These are phyloP conservation scores for Hydrotaea cyrtoneurina DNA, from an alignment of 2,888 invertebrate species.

Conservation along the genomic window DNA sequence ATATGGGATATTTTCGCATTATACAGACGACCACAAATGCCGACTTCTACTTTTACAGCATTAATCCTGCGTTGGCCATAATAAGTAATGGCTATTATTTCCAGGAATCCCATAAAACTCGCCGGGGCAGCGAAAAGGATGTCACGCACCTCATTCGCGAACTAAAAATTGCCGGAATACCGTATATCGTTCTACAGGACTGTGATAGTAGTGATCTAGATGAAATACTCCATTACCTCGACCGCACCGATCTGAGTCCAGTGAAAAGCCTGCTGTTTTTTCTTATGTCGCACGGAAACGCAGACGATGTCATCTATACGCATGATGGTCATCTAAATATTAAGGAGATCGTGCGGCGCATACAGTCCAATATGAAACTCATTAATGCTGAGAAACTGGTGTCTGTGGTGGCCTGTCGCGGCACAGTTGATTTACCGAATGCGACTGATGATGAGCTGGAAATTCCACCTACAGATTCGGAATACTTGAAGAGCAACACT, in stretches of 20 bases:
- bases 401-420: conserved; percentile 40
- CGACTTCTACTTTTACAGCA: conserved; percentile 40
- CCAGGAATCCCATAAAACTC: not conserved
- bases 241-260: not conserved
- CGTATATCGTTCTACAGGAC: conserved; percentile 38
- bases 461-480: conserved; percentile 20
- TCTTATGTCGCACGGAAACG: conserved; percentile 42
- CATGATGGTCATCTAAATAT: conserved; percentile 42
- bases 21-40: conserved; percentile 25
- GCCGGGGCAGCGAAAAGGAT: conserved; percentile 47
- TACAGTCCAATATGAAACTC: conserved; percentile 31
- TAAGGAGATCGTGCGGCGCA: conserved; percentile 10
- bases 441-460: conserved; percentile 13
- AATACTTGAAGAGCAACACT: not conserved
- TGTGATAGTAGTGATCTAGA: conserved; percentile 12
- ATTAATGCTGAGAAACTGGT: not conserved
- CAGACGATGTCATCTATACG: conserved; percentile 29
- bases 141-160: conserved; percentile 18
- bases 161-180: conserved; percentile 37
- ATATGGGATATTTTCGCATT: conserved; percentile 11
- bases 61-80: conserved; percentile 52
- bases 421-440: conserved; percentile 10
- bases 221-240: not conserved
- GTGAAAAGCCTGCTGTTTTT: conserved; percentile 35
- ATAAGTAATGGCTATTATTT: conserved; percentile 49